Evolutionary conservation across 2,113 vertebrate species (phyloP), one percentile per base, ranked within the genome.

Genomic region (Macrotus californicus): DNA sequence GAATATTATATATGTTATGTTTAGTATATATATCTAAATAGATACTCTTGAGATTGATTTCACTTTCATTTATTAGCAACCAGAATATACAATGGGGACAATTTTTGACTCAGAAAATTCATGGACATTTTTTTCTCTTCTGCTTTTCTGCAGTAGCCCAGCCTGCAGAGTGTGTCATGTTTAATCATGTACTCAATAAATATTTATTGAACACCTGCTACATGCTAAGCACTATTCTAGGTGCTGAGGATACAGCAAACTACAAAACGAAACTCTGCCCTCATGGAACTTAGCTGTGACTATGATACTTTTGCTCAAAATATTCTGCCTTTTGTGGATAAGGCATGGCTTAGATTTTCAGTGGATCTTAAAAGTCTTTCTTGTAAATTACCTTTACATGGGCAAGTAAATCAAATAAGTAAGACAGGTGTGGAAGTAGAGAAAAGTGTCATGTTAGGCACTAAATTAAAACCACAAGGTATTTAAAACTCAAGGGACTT

Each of bases 341-440:
- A 93, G 14, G 46, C 34, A 39, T 9, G 22, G 89, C 26, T 69
- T 86, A 56, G 18, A 72, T 64, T 59, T 88, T 61, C 34, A 18
- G 43, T 39, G 48, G 67, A 61, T 73, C 97, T 81, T 95, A 85
- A 87, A 93, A 81, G 10, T 41, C 81, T 90, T 93, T 39, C 52
- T 76, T 85, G 15, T 77, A 92, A 92, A 95, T 89, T 90, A n/a
- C n/a, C 56, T 85, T 95, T 91, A 56, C 52, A 77, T 2, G 81
- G 43, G 4, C 81, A 93, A 80, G 59, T 96, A 93, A 96, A 93
- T 95, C 86, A 80, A 90, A 59, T 82, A 75, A 34, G 94, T 92
- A 96, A 94, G 72, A 81, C 26, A 70, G 93, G 41, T 80, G 81
- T 84, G n/a, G 52, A 67, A 87, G 72, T 50, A 94, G 22, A 91